Evolutionary conservation across 2,888 invertebrate genomes (phyloP).

Genomic region (Ophraella communa): DNA sequence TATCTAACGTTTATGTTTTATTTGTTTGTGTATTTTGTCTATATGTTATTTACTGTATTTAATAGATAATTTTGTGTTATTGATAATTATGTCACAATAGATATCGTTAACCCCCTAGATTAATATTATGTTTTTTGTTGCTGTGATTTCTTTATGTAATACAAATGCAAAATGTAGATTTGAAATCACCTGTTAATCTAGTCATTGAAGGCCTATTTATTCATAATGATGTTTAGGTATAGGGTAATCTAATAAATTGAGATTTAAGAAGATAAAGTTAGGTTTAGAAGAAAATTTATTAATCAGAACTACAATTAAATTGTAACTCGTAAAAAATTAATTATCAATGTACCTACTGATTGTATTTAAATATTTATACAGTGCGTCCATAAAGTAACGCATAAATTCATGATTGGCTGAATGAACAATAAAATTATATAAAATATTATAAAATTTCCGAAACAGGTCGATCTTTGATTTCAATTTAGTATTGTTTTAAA

Average conservation of each 20-base stretch:
- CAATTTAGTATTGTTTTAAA: no score
- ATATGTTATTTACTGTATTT: not conserved
- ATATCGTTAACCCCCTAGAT: slow-evolving; percentile 16
- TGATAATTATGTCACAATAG: slow-evolving; percentile 3
- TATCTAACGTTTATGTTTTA: not conserved
- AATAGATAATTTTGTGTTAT: not conserved
- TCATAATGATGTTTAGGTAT: slow-evolving; percentile 13
- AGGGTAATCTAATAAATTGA: not conserved
- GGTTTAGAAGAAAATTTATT: no score
- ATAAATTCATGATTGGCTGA: no score
- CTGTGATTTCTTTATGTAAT: slow-evolving; percentile 38
- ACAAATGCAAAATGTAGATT: slow-evolving; percentile 13
- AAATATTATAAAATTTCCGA: no score
- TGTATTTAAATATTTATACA: no score
- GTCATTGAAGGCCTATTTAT: slow-evolving; percentile 46
- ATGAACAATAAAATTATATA: no score
- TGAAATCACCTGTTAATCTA: slow-evolving; percentile 43
- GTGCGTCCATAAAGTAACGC: no score
- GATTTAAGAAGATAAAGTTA: no score
- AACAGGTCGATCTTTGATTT: no score
- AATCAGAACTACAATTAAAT: no score
- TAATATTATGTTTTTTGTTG: slow-evolving; percentile 31
- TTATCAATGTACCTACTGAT: no score
- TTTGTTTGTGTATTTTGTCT: not conserved
- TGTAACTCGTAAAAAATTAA: no score